These are phyloP conservation scores for Drosophila niveifrons DNA, from an alignment of 2,888 invertebrate genomes.

Conservation along the genomic window DNA sequence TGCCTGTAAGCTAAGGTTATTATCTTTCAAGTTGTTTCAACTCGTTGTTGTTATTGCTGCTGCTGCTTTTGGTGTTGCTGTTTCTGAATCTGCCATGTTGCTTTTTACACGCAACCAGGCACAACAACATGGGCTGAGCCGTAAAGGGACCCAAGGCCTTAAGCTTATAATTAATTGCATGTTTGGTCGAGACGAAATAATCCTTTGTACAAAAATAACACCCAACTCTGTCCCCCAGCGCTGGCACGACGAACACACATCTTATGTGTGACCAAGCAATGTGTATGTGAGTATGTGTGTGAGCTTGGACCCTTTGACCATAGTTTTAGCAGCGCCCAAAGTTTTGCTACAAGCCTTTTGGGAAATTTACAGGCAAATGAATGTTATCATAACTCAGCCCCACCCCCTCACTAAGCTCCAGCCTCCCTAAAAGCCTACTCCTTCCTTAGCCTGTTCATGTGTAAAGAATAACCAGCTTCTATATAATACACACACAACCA, in stretches of 20 bases:
- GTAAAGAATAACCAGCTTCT: slow-evolving; percentile 53
- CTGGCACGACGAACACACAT: slow-evolving; percentile 35
- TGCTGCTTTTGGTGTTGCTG: slow-evolving; percentile 49
- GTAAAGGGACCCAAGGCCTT: slow-evolving; percentile 84
- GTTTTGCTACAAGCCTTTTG: slow-evolving; percentile 75
- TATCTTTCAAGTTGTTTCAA: slow-evolving; percentile 80
- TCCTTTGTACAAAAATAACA: slow-evolving; percentile 82
- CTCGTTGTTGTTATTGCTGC: slow-evolving; percentile 45
- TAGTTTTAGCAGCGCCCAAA: slow-evolving; percentile 68
- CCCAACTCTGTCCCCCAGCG: slow-evolving; percentile 48
- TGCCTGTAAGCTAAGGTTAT: slow-evolving; percentile 78
- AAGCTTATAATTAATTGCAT: slow-evolving; percentile 86
- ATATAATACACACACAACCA: neutral
- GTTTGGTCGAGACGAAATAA: slow-evolving; percentile 85
- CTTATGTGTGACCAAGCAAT: slow-evolving; percentile 49
- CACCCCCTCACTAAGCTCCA: slow-evolving; percentile 4
- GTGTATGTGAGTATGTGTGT: slow-evolving; percentile 14
- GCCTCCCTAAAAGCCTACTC: slow-evolving; percentile 36
- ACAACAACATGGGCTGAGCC: slow-evolving; percentile 68
- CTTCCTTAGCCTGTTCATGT: slow-evolving; percentile 41
- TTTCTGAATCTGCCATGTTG: slow-evolving; percentile 58
- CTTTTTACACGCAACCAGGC: slow-evolving; percentile 62
- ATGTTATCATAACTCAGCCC: slow-evolving; percentile 76
- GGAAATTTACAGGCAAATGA: slow-evolving; percentile 80
- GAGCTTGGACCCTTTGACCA: slow-evolving; percentile 64